A percentile compares a stretch with the other conserved stretches of the same genome.
These are phyloP conservation scores for Cettia cetti DNA, from an alignment of 2,113 vertebrate species.

Conservation along the genomic window DNA sequence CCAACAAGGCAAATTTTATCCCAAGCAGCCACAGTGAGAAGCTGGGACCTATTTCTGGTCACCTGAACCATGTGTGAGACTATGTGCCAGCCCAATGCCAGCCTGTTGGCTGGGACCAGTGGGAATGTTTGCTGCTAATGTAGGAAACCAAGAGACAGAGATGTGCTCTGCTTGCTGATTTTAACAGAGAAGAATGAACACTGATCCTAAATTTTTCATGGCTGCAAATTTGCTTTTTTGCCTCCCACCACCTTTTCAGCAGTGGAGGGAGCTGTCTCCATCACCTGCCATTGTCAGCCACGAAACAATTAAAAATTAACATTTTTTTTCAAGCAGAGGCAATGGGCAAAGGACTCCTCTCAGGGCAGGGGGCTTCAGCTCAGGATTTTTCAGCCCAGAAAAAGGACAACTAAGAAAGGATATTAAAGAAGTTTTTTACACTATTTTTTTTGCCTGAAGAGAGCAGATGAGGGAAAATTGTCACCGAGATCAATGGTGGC, in stretches of 20 bases:
- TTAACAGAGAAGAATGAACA: not conserved
- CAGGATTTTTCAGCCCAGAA: not conserved
- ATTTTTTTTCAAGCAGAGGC: not conserved
- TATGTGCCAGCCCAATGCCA: not conserved
- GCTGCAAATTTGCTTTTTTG: not conserved
- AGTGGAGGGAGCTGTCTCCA: not conserved
- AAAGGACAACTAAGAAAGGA: not conserved
- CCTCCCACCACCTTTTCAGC: not conserved
- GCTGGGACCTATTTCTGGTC: not conserved
- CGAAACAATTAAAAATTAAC: not conserved
- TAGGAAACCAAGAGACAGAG: accelerated
- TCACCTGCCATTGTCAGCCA: not conserved
- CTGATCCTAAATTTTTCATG: not conserved
- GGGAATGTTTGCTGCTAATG: not conserved
- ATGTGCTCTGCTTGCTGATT: not conserved
- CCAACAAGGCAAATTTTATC: not conserved
- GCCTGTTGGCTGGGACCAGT: not conserved
- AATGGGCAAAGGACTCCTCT: not conserved
- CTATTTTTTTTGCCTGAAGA: not conserved
- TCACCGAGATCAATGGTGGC: not conserved
- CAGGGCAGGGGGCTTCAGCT: not conserved
- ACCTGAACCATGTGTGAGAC: not conserved
- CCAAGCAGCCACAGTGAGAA: not conserved
- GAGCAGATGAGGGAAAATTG: not conserved
- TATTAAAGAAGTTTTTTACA: not conserved